Conservation (phyloP, 2,797 vertebrate species). For the Tragopan temminckii region DNA sequence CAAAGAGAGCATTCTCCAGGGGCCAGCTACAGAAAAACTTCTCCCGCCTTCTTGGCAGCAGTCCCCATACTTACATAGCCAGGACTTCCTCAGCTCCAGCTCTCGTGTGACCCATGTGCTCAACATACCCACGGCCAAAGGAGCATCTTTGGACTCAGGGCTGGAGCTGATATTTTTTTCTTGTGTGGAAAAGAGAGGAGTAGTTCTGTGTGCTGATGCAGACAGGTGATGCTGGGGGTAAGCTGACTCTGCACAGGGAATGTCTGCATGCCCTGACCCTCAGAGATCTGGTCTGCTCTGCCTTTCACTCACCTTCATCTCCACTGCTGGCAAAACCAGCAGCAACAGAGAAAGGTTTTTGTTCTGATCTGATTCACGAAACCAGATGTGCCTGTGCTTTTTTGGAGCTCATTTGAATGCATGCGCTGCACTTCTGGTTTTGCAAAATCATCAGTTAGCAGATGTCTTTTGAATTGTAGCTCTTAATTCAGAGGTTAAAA, state of each 20-base stretch:
- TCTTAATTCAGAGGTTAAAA: slow-evolving; percentile 40
- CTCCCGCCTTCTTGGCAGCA: neutral
- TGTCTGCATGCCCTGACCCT: neutral
- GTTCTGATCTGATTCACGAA: neutral
- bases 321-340: neutral
- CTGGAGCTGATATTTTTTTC: neutral
- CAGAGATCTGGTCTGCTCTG: neutral
- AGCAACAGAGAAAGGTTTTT: neutral
- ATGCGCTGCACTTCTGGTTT: slow-evolving; percentile 33
- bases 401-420: slow-evolving; percentile 59
- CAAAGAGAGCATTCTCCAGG: slow-evolving; percentile 14
- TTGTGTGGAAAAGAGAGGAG: neutral
- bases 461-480: slow-evolving; percentile 43
- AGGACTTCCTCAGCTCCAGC: slow-evolving; percentile 3
- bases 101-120: neutral
- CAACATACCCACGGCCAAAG: neutral
- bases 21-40: neutral
- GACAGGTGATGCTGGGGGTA: neutral
- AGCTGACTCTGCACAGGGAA: neutral
- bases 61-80: slow-evolving; percentile 8
- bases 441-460: slow-evolving; percentile 43
- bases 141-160: neutral
- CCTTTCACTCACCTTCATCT: neutral
- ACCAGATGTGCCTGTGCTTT: slow-evolving; percentile 31
- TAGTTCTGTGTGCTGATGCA: neutral